Percentiles rank a stretch among this genome's conserved stretches.
phyloP scores from a whole-genome alignment of 2,888 invertebrate species.

The Steinernema scapterisci region DNA sequence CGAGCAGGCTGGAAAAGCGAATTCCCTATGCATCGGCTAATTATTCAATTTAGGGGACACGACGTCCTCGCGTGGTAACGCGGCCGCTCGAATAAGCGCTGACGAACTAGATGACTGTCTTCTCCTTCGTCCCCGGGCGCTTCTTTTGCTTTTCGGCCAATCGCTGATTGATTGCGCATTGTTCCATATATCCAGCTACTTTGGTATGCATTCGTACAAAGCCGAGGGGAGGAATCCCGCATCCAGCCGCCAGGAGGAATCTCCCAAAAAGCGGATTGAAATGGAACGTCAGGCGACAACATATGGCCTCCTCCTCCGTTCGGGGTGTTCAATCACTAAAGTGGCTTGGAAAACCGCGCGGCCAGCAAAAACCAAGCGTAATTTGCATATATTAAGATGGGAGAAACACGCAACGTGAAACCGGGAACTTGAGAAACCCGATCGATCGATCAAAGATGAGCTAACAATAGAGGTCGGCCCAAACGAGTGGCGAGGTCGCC shows the following conservation, averaged over 20 bases:
- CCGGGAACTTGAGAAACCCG: background rate
- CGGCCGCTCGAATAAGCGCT: conserved; percentile 22
- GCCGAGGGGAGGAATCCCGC: background rate
- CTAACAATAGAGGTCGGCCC: conserved; percentile 29
- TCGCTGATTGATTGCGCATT: conserved; percentile 32
- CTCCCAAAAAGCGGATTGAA: too few species aligned
- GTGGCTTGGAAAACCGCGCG: background rate
- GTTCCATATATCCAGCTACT: conserved; percentile 9
- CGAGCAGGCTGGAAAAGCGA: conserved; percentile 17
- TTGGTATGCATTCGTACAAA: conserved; percentile 4
- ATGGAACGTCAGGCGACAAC: too few species aligned
- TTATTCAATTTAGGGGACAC: conserved; percentile 30
- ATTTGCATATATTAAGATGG: conserved; percentile 23
- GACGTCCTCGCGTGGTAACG: background rate
- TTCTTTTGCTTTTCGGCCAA: conserved; percentile 1
- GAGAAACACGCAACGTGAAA: conserved; percentile 5
- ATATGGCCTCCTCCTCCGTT: too few species aligned
- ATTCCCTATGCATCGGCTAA: conserved; percentile 31
- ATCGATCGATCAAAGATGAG: conserved; percentile 28
- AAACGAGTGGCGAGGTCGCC: conserved; percentile 31
- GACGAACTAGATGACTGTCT: background rate
- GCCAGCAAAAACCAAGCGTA: conserved; percentile 1
- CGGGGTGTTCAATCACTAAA: background rate
- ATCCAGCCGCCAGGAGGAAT: background rate
- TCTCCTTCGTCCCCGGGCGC: background rate